A percentile compares a stretch with the other conserved stretches of the same genome.
Evolutionary conservation across 2,797 vertebrate species (phyloP).

Genomic region (Hemitrygon akajei): DNA sequence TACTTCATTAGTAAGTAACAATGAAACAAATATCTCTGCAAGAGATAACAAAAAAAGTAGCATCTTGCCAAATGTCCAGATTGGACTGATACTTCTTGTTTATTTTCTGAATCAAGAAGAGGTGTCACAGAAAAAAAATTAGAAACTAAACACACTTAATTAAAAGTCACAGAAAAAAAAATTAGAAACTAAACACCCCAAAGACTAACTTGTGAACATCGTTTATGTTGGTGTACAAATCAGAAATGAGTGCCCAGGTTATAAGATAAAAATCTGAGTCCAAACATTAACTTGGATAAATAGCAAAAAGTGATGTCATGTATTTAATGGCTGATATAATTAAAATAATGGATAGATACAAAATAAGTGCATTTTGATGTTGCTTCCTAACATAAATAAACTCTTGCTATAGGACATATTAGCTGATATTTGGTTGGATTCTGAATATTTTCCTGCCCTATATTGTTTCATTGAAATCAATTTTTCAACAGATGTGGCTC

Average conservation of each 20-base stretch:
- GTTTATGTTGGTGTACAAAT: slow-evolving; percentile 1
- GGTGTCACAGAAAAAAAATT: background rate
- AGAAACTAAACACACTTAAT: background rate
- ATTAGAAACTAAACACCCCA: background rate
- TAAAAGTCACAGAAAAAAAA: background rate
- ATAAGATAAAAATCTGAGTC: background rate
- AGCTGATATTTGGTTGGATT: background rate
- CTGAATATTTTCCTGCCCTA: background rate
- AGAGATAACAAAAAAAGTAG: too few relatives aligned
- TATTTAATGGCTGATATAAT: background rate
- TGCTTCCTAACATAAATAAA: background rate
- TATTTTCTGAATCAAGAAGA: background rate
- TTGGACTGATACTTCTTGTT: background rate
- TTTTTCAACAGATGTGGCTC: slow-evolving; percentile 10
- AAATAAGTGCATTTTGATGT: background rate
- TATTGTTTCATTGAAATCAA: background rate
- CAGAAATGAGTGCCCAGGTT: background rate
- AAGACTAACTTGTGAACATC: background rate
- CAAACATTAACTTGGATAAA: background rate
- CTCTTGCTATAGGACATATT: background rate
- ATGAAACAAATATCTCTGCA: too few relatives aligned
- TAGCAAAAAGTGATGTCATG: background rate
- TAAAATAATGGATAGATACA: background rate
- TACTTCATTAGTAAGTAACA: too few relatives aligned
- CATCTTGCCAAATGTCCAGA: background rate